Percentiles rank a stretch among this genome's conserved stretches.
phyloP scores from a whole-genome alignment of 2,888 invertebrate species.

The Thysanoteuthis rhombus region DNA sequence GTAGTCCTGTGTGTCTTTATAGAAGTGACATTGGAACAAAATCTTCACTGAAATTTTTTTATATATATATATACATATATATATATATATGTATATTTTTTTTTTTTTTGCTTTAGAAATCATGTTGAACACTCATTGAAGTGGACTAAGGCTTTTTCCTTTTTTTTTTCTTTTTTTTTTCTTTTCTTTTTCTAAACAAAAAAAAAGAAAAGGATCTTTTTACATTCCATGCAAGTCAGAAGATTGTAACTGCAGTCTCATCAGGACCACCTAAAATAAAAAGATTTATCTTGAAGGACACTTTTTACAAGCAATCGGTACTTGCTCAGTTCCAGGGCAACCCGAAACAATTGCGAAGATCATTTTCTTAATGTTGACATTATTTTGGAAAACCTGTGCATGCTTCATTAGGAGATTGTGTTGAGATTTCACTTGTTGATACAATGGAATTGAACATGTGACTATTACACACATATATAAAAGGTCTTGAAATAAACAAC shows the following conservation, averaged over 20 bases:
- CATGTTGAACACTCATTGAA: not conserved
- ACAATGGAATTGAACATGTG: not conserved
- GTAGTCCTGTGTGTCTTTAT: not conserved
- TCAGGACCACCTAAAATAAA: not conserved
- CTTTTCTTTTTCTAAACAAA: not conserved
- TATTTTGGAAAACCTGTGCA: not conserved
- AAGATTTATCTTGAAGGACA: not conserved
- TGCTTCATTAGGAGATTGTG: not conserved
- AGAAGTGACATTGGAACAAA: not conserved
- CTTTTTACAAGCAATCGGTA: not conserved
- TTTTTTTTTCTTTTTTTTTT: not conserved
- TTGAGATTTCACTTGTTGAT: conserved; percentile 12
- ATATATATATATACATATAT: not conserved
- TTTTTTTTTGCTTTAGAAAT: not conserved
- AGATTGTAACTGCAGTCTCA: not conserved
- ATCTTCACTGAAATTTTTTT: not conserved
- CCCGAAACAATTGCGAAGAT: not conserved
- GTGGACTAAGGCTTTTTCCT: not conserved
- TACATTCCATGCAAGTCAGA: not conserved
- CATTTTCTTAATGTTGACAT: not conserved
- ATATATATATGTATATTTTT: too few relatives aligned
- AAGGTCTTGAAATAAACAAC: not conserved
- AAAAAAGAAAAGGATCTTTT: not conserved
- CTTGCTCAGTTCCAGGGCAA: not conserved
- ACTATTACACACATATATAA: not conserved